These are phyloP conservation scores for Gobiocypris rarus DNA, from an alignment of 2,113 vertebrate genomes.

Conservation along the genomic window DNA sequence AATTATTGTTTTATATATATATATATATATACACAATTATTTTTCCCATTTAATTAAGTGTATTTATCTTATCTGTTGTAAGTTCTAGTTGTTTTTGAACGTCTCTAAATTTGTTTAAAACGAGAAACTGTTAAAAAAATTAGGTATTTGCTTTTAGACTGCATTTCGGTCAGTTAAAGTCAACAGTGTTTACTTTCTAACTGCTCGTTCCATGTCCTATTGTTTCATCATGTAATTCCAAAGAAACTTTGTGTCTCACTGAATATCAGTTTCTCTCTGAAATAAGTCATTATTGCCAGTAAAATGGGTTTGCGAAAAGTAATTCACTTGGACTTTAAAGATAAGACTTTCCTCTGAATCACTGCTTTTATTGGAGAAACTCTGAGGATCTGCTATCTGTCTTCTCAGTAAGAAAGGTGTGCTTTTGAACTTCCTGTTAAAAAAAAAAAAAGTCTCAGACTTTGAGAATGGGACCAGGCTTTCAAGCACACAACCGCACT, in stretches of 20 bases:
- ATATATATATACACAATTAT: too few relatives aligned
- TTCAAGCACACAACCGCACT: constrained; percentile 6
- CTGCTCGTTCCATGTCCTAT: background rate
- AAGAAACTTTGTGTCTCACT: background rate
- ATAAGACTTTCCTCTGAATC: background rate
- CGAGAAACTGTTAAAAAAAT: too few relatives aligned
- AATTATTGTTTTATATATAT: too few relatives aligned
- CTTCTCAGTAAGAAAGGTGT: background rate
- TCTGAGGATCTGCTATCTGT: background rate
- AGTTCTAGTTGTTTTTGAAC: too few relatives aligned
- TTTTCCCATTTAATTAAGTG: too few relatives aligned
- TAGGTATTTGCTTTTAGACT: too few relatives aligned
- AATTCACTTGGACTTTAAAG: background rate
- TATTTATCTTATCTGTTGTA: too few relatives aligned
- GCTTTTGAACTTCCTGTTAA: constrained; percentile 1
- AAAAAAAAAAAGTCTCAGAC: background rate
- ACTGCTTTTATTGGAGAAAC: background rate
- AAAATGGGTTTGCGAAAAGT: background rate
- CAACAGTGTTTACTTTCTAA: background rate
- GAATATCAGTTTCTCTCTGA: background rate
- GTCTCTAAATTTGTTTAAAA: too few relatives aligned
- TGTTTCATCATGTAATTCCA: background rate
- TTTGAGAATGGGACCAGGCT: constrained; percentile 20
- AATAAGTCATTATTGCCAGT: background rate
- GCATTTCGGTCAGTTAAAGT: background rate